Base-by-base conservation (phyloP, 2,888 invertebrate species). In the Nomada ferruginata region DNA sequence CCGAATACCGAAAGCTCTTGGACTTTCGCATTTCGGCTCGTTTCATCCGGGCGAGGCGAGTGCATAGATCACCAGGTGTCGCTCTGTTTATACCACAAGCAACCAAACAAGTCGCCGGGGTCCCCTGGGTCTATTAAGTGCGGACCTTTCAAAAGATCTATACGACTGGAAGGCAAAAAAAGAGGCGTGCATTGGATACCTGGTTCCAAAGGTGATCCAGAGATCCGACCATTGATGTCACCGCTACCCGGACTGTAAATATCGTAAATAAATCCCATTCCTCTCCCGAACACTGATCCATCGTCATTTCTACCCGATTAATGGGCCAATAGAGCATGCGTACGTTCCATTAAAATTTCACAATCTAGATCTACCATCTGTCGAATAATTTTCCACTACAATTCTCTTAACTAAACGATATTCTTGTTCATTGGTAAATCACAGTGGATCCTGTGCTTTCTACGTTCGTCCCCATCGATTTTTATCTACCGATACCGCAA, bases 71-170 rank as follows among this genome's bases (percentile, higher is more conserved):
- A 93, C 91, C 89, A 90, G 92, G 91, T 93, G 93, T 93, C 93
- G 92, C 91, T 91, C 89, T 93, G 93, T 93, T 93, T 93, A 89
- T 87, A 93, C 93, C 93, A 83, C 93, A 93, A 93, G 93, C 92
- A 92, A 93, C 93, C 91, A 93, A 93, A 93, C 93, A 93, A 90
- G 90, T 90, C 89, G 88, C 89, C 84, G 86, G 86, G 86, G 87
- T 90, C 90, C 89, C 85, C 80, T 68, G 89, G 90, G 89, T 93
- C 93, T 93, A 92, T 93, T 93, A 93, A 92, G 91, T 90, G 89
- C 86, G 85, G 89, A 84, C 87, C 85, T 85, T 84, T 87, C 83
- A 83, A 90, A 90, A 89, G 91, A 89, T 90, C 88, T 87, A 87
- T 85, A 87, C 80, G 84, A 81, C 71, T 75, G 75, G 83, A 82